A percentile compares a stretch with the other conserved stretches of the same genome.
Conservation (phyloP, 2,797 vertebrate genomes). For the Poecilia wingei region DNA sequence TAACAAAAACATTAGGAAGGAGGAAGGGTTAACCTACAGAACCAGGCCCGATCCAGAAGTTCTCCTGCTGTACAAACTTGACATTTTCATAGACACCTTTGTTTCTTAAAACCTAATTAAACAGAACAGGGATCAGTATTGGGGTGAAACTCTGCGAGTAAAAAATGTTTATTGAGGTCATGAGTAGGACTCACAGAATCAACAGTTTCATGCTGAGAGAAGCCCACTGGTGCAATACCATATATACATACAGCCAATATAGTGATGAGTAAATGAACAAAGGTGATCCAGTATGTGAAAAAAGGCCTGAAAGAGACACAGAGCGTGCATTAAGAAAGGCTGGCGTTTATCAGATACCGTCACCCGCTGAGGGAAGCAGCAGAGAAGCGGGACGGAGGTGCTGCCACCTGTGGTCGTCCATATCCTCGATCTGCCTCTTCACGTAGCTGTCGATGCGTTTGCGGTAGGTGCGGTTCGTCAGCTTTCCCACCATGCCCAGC, state of each 20-base stretch:
- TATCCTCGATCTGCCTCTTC: conserved; percentile 96
- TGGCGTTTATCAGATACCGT: conserved; percentile 16
- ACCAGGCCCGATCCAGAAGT: conserved; percentile 98
- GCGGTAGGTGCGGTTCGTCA: conserved; percentile 97
- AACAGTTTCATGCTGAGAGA: conserved; percentile 97
- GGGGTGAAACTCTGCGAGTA: not conserved
- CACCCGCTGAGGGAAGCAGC: not conserved
- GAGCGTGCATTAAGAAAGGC: not conserved
- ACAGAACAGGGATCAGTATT: not conserved
- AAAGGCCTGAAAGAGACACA: conserved; percentile 86
- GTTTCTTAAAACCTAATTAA: conserved; percentile 91
- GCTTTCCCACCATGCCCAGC: conserved; percentile 95
- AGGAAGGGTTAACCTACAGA: conserved; percentile 84
- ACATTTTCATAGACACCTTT: conserved; percentile 98
- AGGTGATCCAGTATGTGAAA: conserved; percentile 98
- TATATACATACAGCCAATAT: conserved; percentile 96
- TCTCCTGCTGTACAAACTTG: conserved; percentile 98
- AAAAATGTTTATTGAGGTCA: not conserved
- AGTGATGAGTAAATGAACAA: conserved; percentile 96
- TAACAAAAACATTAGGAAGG: not conserved
- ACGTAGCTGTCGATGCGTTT: conserved; percentile 97
- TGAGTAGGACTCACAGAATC: conserved; percentile 91
- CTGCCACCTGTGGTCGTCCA: conserved; percentile 93
- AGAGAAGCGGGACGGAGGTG: not conserved
- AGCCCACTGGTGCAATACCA: conserved; percentile 95